Conservation (phyloP, 2,888 invertebrate species). For the Pyrgus malvae region DNA sequence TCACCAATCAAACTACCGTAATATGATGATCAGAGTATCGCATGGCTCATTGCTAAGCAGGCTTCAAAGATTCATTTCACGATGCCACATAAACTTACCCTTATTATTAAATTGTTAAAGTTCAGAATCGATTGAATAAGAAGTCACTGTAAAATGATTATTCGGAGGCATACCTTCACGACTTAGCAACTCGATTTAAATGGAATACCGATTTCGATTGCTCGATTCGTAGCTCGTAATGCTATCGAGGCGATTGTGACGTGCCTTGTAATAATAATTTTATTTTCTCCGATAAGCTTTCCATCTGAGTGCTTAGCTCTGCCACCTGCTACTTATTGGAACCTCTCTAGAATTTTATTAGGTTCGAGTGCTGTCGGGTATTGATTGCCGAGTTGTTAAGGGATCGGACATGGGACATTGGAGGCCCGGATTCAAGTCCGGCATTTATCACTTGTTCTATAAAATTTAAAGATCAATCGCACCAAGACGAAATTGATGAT, state of each 20-base stretch:
- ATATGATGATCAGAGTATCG: slow-evolving; percentile 16
- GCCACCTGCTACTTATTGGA: neutral
- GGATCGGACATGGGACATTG: too few relatives aligned
- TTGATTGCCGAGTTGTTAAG: too few relatives aligned
- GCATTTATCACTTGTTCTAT: too few relatives aligned
- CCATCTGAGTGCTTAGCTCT: slow-evolving; percentile 9
- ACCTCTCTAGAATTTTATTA: slow-evolving; percentile 5
- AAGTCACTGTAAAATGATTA: neutral
- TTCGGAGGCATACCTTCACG: slow-evolving; percentile 27
- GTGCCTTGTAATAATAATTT: slow-evolving; percentile 21
- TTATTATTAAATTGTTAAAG: neutral
- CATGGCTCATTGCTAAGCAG: slow-evolving; percentile 9
- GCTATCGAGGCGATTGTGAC: slow-evolving; percentile 13
- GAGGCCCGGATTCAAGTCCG: too few relatives aligned
- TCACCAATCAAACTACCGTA: slow-evolving; percentile 25
- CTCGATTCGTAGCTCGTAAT: slow-evolving; percentile 18
- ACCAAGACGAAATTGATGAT: too few relatives aligned
- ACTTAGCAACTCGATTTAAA: slow-evolving; percentile 21
- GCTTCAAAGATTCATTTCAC: slow-evolving; percentile 2
- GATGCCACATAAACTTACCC: neutral
- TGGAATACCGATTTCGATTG: slow-evolving; percentile 21
- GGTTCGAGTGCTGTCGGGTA: neutral
- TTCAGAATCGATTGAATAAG: neutral
- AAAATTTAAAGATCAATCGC: too few relatives aligned
- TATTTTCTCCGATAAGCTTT: slow-evolving; percentile 17